These are phyloP conservation scores for Zaprionus ghesquierei DNA, from an alignment of 1,140 invertebrate genomes.

Conservation along the genomic window DNA sequence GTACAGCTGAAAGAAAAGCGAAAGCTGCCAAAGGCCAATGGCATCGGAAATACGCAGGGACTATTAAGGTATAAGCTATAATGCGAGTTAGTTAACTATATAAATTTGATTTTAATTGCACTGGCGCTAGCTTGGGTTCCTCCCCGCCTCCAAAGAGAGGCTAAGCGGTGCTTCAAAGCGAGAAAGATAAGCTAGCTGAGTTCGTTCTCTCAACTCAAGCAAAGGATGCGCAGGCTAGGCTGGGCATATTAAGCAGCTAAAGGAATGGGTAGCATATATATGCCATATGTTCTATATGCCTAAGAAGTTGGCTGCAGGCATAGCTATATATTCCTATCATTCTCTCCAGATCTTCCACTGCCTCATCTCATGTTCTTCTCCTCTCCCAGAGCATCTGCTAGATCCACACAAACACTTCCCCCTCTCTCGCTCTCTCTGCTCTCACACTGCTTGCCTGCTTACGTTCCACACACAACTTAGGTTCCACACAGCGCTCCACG, in stretches of 20 bases:
- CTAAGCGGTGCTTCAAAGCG: constrained; percentile 28
- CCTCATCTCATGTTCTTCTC: background rate
- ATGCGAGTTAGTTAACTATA: constrained; percentile 28
- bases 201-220: constrained; percentile 40
- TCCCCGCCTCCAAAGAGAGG: background rate
- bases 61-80: constrained; percentile 11
- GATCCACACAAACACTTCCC: background rate
- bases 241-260: constrained; percentile 53
- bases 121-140: constrained; percentile 27
- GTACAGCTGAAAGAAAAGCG: constrained; percentile 71
- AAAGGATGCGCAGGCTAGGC: background rate
- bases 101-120: constrained; percentile 50
- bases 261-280: background rate
- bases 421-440: background rate
- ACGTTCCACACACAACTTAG: constrained; percentile 4
- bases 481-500: constrained; percentile 37
- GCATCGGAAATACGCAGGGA: constrained; percentile 46
- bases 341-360: background rate
- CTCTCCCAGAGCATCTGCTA: background rate
- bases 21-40: constrained; percentile 67
- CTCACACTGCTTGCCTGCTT: constrained; percentile 7
- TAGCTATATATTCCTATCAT: no score
- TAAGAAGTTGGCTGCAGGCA: background rate
- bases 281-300: no score
- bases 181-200: constrained; percentile 19